phyloP scores from a whole-genome alignment of 64 coral and sea anemone species.

The Acropora yongei region DNA sequence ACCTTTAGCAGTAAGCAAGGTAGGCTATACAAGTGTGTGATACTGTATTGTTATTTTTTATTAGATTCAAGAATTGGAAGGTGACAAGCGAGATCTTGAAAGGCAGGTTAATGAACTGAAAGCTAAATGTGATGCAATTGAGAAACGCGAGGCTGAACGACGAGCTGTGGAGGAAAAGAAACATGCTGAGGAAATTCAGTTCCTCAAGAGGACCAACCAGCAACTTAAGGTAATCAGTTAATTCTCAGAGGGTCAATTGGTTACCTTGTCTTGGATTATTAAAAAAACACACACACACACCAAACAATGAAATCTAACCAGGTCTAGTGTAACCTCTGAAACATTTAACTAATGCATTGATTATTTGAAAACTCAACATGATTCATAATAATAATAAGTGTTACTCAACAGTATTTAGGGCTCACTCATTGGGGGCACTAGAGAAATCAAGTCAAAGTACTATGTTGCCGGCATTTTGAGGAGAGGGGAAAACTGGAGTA shows the following conservation, averaged over 20 bases:
- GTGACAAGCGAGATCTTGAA: constrained; percentile 94
- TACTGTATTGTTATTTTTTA: not conserved
- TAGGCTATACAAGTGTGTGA: not conserved
- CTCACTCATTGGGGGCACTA: too few relatives aligned
- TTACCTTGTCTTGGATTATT: not conserved
- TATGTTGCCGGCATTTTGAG: too few relatives aligned
- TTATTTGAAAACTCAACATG: too few relatives aligned
- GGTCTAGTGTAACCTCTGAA: too few relatives aligned
- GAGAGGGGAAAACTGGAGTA: too few relatives aligned
- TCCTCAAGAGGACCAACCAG: constrained; percentile 95
- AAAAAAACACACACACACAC: too few relatives aligned
- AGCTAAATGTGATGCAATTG: constrained; percentile 98
- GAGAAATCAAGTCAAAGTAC: too few relatives aligned
- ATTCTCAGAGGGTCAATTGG: not conserved
- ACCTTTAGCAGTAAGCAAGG: not conserved
- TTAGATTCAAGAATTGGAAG: constrained; percentile 95
- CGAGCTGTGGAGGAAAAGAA: constrained; percentile 97
- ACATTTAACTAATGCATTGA: too few relatives aligned
- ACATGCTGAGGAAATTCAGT: constrained; percentile 98
- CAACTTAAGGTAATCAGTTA: constrained; percentile 50
- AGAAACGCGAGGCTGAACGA: constrained; percentile 96
- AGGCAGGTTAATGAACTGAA: constrained; percentile 96
- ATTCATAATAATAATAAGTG: too few relatives aligned
- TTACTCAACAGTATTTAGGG: too few relatives aligned
- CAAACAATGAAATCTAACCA: too few relatives aligned